Conservation (phyloP, 2,888 invertebrate species). For the Blera fallax region DNA sequence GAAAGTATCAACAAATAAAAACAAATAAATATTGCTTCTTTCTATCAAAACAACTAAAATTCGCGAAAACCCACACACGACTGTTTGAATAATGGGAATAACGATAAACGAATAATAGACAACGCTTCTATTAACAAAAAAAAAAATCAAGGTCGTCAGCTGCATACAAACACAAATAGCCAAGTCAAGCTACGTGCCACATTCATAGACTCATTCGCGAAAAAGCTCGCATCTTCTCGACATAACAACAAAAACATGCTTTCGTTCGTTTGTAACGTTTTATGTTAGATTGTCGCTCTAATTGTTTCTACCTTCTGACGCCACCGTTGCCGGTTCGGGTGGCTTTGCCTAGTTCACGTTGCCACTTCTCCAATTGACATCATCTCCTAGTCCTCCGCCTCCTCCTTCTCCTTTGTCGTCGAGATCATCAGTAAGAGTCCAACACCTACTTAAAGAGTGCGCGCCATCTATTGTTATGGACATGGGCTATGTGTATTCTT, state of each 20-base stretch:
- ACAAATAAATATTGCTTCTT: constrained; percentile 4
- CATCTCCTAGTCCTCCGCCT: too few species aligned
- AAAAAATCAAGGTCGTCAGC: constrained; percentile 52
- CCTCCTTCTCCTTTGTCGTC: not conserved
- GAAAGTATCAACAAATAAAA: constrained; percentile 9
- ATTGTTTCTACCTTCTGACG: constrained; percentile 24
- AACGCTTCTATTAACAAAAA: constrained; percentile 35
- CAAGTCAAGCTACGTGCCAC: constrained; percentile 12
- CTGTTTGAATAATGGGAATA: not conserved
- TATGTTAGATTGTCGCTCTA: constrained; percentile 36
- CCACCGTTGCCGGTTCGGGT: not conserved
- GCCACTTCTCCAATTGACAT: constrained; percentile 34
- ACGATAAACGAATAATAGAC: constrained; percentile 22
- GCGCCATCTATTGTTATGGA: not conserved
- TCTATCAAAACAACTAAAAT: constrained; percentile 1
- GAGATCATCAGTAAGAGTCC: not conserved
- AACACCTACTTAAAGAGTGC: not conserved
- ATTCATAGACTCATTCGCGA: constrained; percentile 1
- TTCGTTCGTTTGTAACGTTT: constrained; percentile 26
- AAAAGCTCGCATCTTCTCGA: not conserved
- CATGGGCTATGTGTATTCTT: not conserved
- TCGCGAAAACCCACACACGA: constrained; percentile 28
- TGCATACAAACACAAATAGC: constrained; percentile 22
- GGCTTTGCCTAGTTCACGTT: not conserved
- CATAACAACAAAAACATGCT: not conserved